phyloP scores from a whole-genome alignment of 1,140 invertebrate genomes.

The Sitophilus oryzae region DNA sequence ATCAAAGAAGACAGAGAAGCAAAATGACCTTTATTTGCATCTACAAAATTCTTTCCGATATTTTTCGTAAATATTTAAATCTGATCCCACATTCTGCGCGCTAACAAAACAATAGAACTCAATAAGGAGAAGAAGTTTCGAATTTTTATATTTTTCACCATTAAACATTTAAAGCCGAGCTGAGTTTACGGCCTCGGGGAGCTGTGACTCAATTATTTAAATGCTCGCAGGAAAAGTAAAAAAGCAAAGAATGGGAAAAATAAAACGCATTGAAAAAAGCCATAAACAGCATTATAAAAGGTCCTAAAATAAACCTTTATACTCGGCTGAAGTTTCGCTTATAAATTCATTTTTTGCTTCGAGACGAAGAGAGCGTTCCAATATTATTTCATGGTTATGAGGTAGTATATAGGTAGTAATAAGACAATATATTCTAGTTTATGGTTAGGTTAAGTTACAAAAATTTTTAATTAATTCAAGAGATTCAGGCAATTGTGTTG shows the following conservation, averaged over 20 bases:
- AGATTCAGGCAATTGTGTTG: too few relatives aligned
- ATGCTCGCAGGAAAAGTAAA: conserved; percentile 21
- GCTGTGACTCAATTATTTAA: conserved; percentile 24
- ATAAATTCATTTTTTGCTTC: conserved; percentile 21
- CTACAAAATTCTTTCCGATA: too few relatives aligned
- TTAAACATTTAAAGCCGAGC: conserved; percentile 24
- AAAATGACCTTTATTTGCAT: too few relatives aligned
- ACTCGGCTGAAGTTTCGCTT: conserved; percentile 17
- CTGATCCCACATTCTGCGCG: background rate
- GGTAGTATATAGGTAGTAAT: too few relatives aligned
- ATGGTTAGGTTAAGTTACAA: too few relatives aligned
- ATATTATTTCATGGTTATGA: too few relatives aligned
- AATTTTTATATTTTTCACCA: conserved; percentile 3
- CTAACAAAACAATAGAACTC: background rate
- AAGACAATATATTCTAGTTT: too few relatives aligned
- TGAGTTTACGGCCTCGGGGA: conserved; percentile 22
- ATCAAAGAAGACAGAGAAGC: too few relatives aligned
- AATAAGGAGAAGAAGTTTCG: background rate
- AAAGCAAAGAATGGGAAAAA: conserved; percentile 25
- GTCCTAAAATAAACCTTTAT: conserved; percentile 25
- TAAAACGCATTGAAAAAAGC: conserved; percentile 26
- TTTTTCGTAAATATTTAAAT: too few relatives aligned
- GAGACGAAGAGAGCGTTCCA: background rate
- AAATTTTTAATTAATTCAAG: too few relatives aligned
- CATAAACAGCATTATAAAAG: conserved; percentile 27